Percentiles rank a stretch among this genome's conserved stretches.
Evolutionary conservation across 1,140 invertebrate species (phyloP).

Genomic region (Trachelipus rathkii): DNA sequence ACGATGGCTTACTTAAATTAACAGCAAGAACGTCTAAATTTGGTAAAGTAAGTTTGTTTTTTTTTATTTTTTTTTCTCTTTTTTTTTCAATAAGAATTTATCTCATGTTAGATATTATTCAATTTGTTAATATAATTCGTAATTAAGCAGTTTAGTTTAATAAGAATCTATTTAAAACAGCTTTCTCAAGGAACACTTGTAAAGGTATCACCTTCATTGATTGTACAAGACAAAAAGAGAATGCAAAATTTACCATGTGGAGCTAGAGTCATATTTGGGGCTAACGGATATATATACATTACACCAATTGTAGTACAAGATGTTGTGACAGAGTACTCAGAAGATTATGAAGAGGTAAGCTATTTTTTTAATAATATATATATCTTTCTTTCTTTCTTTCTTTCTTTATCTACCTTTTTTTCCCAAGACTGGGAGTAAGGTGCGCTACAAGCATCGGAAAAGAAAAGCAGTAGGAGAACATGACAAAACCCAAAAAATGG

Average conservation of each 20-base stretch:
- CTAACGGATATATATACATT: slow-evolving; percentile 96
- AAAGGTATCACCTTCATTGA: slow-evolving; percentile 85
- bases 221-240: slow-evolving; percentile 91
- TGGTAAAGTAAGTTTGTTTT: slow-evolving; percentile 78
- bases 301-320: slow-evolving; percentile 59
- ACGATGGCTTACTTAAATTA: slow-evolving; percentile 85
- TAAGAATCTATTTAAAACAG: slow-evolving; percentile 48
- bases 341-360: slow-evolving; percentile 43
- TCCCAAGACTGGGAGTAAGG: too few species aligned
- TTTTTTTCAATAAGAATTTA: too few species aligned
- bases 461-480: too few species aligned
- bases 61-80: slow-evolving; percentile 2
- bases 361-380: background rate
- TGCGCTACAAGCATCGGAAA: too few species aligned
- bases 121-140: too few species aligned
- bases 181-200: slow-evolving; percentile 81
- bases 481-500: too few species aligned
- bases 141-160: too few species aligned
- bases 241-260: slow-evolving; percentile 91
- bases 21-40: slow-evolving; percentile 96
- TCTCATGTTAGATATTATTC: too few species aligned
- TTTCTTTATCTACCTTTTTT: too few species aligned
- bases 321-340: slow-evolving; percentile 35
- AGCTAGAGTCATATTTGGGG: slow-evolving; percentile 86
- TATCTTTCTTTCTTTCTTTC: background rate